Percentiles rank a stretch among this genome's conserved stretches.
Conservation (phyloP, 2,113 vertebrate species). For the Lynx canadensis region DNA sequence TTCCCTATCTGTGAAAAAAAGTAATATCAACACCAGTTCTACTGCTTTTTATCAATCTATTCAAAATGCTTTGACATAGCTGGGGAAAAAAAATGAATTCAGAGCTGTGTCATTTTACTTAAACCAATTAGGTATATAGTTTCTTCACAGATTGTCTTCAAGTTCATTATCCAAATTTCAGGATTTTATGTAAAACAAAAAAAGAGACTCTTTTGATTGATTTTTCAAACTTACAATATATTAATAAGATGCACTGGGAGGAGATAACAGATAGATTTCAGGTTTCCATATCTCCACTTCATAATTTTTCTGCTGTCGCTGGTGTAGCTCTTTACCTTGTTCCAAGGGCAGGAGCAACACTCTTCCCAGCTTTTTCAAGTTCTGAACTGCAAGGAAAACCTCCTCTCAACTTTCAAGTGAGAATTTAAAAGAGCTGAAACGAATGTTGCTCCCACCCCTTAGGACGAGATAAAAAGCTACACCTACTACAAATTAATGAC, state of each 20-base stretch:
- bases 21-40: background rate
- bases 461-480: background rate
- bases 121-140: background rate
- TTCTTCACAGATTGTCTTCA: background rate
- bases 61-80: background rate
- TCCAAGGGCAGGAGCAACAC: background rate
- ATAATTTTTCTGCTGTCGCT: background rate
- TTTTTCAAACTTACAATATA: background rate
- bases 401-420: background rate
- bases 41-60: background rate
- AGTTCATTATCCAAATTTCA: background rate
- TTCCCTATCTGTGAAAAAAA: background rate
- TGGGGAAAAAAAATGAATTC: background rate
- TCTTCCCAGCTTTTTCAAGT: background rate
- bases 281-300: background rate
- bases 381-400: background rate
- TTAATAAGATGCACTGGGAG: background rate
- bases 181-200: background rate
- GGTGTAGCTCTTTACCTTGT: background rate
- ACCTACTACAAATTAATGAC: background rate
- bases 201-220: background rate
- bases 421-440: background rate
- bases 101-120: background rate
- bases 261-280: background rate
- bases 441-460: accelerated